Percentiles rank a stretch among this genome's conserved stretches.
Evolutionary conservation across 2,113 vertebrate genomes (phyloP).

Genomic region (Microtus ochrogaster): DNA sequence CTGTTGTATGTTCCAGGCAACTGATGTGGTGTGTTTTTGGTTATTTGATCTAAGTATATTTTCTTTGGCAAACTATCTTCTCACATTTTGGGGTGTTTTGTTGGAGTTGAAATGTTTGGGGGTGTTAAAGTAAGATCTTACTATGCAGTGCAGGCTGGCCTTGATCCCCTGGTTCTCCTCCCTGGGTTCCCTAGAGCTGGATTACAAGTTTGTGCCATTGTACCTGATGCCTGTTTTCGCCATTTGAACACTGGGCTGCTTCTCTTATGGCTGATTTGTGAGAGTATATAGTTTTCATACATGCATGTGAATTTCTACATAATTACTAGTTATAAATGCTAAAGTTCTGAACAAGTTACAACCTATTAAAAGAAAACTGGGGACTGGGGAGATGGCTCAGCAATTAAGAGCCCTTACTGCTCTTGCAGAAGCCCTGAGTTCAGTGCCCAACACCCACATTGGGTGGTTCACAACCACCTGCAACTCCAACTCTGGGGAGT

Average conservation of each 20-base stretch:
- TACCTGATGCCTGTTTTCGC: neutral
- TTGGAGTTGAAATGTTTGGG: neutral
- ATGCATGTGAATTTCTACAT: neutral
- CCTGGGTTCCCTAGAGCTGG: neutral
- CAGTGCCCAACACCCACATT: neutral
- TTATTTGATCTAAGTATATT: slow-evolving; percentile 29
- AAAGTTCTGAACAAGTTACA: slow-evolving; percentile 19
- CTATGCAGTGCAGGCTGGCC: neutral
- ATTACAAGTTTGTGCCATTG: too few relatives aligned
- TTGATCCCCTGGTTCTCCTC: neutral
- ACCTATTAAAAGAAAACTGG: slow-evolving; percentile 1
- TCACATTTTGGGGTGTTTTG: neutral
- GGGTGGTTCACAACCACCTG: too few relatives aligned
- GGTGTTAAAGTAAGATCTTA: neutral
- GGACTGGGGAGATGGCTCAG: neutral
- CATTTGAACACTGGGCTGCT: neutral
- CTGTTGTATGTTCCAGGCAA: slow-evolving; percentile 20
- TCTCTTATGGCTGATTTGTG: neutral
- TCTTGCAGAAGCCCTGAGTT: neutral
- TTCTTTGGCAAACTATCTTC: neutral
- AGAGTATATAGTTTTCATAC: neutral
- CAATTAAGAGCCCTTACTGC: neutral
- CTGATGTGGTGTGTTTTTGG: neutral
- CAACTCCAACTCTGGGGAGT: neutral
- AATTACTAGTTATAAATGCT: slow-evolving; percentile 6